phyloP scores from a whole-genome alignment of 2,888 invertebrate species.

The Pseudanteris insignis region DNA sequence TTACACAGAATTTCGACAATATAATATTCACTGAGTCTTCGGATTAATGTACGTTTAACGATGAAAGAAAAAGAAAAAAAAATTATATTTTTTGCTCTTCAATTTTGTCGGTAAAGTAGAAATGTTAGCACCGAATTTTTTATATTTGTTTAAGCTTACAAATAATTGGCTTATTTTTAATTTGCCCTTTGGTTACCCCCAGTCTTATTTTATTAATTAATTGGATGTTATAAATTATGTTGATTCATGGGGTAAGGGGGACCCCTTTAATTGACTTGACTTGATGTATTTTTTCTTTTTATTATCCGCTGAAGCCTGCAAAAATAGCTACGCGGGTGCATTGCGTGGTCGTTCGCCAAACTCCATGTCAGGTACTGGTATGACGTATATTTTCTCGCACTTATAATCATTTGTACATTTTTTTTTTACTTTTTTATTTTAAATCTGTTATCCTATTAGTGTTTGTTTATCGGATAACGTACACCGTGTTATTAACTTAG shows the following conservation, averaged over 20 bases:
- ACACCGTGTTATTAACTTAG: no score
- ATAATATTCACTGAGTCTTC: no score
- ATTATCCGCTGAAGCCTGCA: constrained; percentile 65
- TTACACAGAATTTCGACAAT: no score
- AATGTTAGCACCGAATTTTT: no score
- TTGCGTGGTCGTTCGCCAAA: constrained; percentile 85
- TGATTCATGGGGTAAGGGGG: neutral
- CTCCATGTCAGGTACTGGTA: constrained; percentile 87
- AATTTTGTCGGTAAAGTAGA: no score
- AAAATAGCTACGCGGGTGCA: constrained; percentile 88
- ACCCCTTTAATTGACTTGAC: neutral
- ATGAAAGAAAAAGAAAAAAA: no score
- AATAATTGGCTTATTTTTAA: constrained; percentile 9
- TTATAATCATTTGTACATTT: no score
- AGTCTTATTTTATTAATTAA: no score
- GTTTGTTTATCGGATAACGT: neutral
- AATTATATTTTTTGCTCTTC: no score
- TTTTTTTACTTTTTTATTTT: constrained; percentile 30
- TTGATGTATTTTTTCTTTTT: constrained; percentile 64
- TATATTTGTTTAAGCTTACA: no score
- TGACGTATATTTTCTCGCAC: constrained; percentile 54
- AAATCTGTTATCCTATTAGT: neutral
- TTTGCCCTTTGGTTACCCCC: constrained; percentile 18
- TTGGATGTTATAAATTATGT: no score
- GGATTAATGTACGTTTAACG: no score